phyloP scores from a whole-genome alignment of 2,888 invertebrate species.

The Chaetogeoica ovagalla region DNA sequence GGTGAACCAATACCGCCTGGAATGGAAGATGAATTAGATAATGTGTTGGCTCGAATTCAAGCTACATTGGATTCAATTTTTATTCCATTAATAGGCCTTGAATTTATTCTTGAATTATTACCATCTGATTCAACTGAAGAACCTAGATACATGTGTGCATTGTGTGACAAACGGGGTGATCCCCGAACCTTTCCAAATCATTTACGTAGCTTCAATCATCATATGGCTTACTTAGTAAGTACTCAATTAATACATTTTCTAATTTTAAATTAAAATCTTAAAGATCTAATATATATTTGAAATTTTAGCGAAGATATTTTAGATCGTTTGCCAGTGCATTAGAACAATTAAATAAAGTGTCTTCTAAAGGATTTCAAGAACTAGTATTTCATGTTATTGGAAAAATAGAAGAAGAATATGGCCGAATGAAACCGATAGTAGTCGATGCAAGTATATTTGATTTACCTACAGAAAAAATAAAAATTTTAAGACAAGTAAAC shows the following conservation, averaged over 20 bases:
- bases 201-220: constrained; percentile 76
- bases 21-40: constrained; percentile 67
- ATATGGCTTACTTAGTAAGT: constrained; percentile 71
- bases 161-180: constrained; percentile 79
- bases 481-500: constrained; percentile 67
- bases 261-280: background rate
- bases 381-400: constrained; percentile 64
- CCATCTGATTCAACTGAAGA: constrained; percentile 66
- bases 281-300: background rate
- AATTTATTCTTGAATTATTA: constrained; percentile 74
- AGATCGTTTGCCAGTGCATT: constrained; percentile 34
- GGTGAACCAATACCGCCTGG: constrained; percentile 74
- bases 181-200: constrained; percentile 78
- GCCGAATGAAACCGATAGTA: constrained; percentile 69
- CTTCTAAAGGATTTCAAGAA: constrained; percentile 50
- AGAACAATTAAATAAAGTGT: constrained; percentile 65
- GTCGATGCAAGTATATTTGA: constrained; percentile 73
- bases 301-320: constrained; percentile 42
- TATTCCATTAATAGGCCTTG: constrained; percentile 65
- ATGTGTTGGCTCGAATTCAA: constrained; percentile 62
- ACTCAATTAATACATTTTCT: constrained; percentile 11
- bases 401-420: constrained; percentile 75
- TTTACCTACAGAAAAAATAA: constrained; percentile 63
- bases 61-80: constrained; percentile 62
- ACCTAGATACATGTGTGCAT: constrained; percentile 74